Evolutionary conservation across 2,797 vertebrate genomes (phyloP).

Genomic region (Pseudochirops cupreus): DNA sequence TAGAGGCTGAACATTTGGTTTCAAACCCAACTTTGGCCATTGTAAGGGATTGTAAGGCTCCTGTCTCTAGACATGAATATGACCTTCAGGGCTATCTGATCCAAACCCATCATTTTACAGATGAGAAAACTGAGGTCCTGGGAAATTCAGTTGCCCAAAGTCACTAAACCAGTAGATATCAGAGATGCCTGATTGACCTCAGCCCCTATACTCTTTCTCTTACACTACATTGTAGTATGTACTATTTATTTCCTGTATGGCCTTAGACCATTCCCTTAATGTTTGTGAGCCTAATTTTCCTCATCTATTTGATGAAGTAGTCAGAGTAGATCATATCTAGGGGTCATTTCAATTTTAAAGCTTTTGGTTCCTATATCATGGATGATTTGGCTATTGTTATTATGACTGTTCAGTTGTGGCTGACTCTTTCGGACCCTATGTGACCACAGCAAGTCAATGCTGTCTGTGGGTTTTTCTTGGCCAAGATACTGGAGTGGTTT

Average conservation of each 20-base stretch:
- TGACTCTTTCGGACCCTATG: neutral
- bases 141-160: neutral
- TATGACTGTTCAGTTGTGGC: neutral
- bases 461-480: neutral
- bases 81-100: neutral
- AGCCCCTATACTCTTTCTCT: neutral
- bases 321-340: neutral
- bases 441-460: neutral
- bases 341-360: neutral
- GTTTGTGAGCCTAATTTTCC: neutral
- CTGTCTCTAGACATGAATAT: neutral
- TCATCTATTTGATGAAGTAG: neutral
- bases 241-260: neutral
- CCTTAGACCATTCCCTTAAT: neutral
- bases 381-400: neutral
- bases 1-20: neutral
- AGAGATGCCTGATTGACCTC: neutral
- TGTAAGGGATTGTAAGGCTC: neutral
- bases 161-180: neutral
- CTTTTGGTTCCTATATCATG: neutral
- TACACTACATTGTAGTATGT: neutral
- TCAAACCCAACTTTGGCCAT: neutral
- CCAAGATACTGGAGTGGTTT: neutral
- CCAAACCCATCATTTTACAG: neutral
- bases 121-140: neutral